phyloP scores from a whole-genome alignment of 2,888 invertebrate species.

The Caenorhabditis macrosperma region DNA sequence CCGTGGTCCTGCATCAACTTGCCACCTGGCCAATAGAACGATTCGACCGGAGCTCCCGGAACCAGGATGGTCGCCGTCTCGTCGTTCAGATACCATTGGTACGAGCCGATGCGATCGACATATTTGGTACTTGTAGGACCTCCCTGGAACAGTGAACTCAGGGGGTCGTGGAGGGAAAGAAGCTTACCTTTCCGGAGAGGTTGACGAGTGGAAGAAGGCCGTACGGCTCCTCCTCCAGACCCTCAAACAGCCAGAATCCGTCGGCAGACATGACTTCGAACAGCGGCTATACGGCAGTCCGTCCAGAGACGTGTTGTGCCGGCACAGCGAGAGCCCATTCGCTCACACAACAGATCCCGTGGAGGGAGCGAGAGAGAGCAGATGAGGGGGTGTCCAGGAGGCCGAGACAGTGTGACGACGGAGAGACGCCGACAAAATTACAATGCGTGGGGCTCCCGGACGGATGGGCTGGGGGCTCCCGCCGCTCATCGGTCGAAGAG shows the following conservation, averaged over 20 bases:
- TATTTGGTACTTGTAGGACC: slow-evolving; percentile 79
- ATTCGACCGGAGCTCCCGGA: slow-evolving; percentile 77
- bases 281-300: slow-evolving; percentile 44
- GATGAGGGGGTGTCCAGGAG: slow-evolving; percentile 52
- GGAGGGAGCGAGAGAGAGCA: slow-evolving; percentile 38
- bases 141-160: slow-evolving; percentile 46
- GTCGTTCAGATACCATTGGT: slow-evolving; percentile 79
- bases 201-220: slow-evolving; percentile 79
- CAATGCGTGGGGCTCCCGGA: slow-evolving; percentile 43
- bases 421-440: slow-evolving; percentile 40
- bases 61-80: slow-evolving; percentile 78
- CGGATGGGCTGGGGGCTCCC: slow-evolving; percentile 8
- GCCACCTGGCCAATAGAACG: slow-evolving; percentile 79
- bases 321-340: slow-evolving; percentile 38
- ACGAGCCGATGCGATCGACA: slow-evolving; percentile 78
- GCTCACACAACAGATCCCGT: slow-evolving; percentile 35
- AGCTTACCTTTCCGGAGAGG: slow-evolving; percentile 72
- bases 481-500: slow-evolving; percentile 24
- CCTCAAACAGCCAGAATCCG: slow-evolving; percentile 80
- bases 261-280: slow-evolving; percentile 59
- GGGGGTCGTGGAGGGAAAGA: not conserved
- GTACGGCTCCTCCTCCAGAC: slow-evolving; percentile 79
- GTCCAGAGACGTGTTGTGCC: slow-evolving; percentile 42
- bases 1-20: slow-evolving; percentile 77
- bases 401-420: slow-evolving; percentile 10